Evolutionary conservation across 2,888 invertebrate species (phyloP).

Genomic region (Heliconius aoede): DNA sequence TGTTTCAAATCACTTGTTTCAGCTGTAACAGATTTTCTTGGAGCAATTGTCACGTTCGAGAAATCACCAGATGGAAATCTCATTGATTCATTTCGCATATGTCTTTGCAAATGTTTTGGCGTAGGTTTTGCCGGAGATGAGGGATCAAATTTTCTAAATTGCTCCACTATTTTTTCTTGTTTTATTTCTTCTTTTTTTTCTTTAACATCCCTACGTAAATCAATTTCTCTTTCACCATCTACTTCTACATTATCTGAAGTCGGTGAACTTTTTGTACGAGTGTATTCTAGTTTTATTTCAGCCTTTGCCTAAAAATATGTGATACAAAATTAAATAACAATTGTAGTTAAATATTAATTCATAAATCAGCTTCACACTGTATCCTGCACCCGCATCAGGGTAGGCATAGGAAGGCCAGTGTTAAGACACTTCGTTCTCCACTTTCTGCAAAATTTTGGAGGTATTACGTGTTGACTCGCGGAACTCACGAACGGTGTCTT

Average conservation of each 20-base stretch:
- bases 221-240: constrained; percentile 65
- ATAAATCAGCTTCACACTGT: no score
- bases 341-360: neutral
- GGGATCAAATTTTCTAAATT: constrained; percentile 76
- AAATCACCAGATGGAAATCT: constrained; percentile 81
- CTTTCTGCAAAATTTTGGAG: no score
- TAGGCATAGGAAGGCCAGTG: no score
- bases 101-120: constrained; percentile 80
- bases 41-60: constrained; percentile 79
- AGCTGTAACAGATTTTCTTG: constrained; percentile 72
- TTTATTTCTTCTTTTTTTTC: constrained; percentile 66
- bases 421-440: no score
- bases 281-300: constrained; percentile 71
- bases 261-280: constrained; percentile 71
- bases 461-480: no score
- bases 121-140: constrained; percentile 79
- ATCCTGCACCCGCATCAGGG: no score
- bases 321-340: constrained; percentile 24
- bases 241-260: constrained; percentile 63
- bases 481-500: no score
- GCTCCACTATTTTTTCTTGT: constrained; percentile 69
- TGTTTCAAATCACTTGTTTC: constrained; percentile 75
- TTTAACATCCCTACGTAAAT: constrained; percentile 57
- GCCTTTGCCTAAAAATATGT: constrained; percentile 61
- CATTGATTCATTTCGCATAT: constrained; percentile 82